A percentile compares a stretch with the other conserved stretches of the same genome.
Conservation (phyloP, 1,140 invertebrate species). For the Linepithema humile region DNA sequence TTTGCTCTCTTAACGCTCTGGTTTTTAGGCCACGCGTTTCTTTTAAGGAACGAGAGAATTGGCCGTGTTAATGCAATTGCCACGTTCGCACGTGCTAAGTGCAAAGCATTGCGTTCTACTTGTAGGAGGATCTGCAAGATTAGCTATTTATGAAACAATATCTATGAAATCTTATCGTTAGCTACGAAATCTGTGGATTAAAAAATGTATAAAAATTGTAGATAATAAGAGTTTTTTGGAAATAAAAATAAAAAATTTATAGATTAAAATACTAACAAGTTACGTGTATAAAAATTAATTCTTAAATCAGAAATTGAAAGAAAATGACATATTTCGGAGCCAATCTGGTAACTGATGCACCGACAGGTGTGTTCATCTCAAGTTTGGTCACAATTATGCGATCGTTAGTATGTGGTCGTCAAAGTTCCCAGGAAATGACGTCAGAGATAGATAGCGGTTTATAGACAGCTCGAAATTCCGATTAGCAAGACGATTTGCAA, state of each 20-base stretch:
- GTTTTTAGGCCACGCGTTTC: constrained; percentile 43
- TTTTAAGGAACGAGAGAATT: constrained; percentile 59
- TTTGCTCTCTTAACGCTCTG: constrained; percentile 54
- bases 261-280: not conserved
- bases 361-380: constrained; percentile 29
- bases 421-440: constrained; percentile 71
- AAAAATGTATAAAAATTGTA: not conserved
- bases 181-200: not conserved
- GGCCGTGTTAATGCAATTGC: constrained; percentile 68
- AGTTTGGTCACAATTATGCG: constrained; percentile 59
- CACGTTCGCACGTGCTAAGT: constrained; percentile 41
- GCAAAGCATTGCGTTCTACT: not conserved
- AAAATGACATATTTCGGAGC: constrained; percentile 14
- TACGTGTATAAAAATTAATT: constrained; percentile 4
- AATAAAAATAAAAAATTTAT: not conserved
- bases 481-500: constrained; percentile 50
- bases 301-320: constrained; percentile 35
- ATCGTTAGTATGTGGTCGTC: constrained; percentile 72
- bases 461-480: constrained; percentile 65
- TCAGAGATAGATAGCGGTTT: constrained; percentile 67
- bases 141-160: not conserved
- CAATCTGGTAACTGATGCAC: constrained; percentile 16
- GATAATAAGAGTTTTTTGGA: not conserved
- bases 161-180: not conserved
- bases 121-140: not conserved